Base-by-base conservation (phyloP, 2,113 vertebrate species). In the Opisthocomus hoazin region DNA sequence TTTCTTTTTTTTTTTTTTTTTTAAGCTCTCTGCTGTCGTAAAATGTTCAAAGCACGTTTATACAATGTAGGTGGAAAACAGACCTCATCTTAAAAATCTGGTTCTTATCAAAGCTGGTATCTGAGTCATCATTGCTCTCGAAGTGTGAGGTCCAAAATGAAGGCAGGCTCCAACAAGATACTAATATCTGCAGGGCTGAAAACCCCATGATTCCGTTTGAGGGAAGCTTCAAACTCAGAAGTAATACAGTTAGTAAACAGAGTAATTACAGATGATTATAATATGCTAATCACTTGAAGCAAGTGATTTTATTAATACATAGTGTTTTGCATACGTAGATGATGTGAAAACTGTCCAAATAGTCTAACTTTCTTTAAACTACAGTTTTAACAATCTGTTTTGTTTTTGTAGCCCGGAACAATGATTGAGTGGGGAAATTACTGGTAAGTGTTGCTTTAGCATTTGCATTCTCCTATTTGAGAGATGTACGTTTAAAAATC, bases 391-490 rank as follows among this genome's bases (percentile, higher is more conserved):
- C 89, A 45, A 29, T 84, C 41, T 82, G 51, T 94, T 88, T 71
- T 92, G 53, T 43, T 97, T 90, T 82, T 92, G 81, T 98, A 99
- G 99, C 99, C 99, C 21, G 99, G 99, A 93, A 99, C 99, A 12
- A 99, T 99, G 99, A 99, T 99, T 58, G 99, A 99, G 89, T 99
- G 99, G 99, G 99, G 99, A 60, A 99, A 99, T 97, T 99, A 99
- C 97, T 99, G 99, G 99, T 99, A 96, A 98, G 98, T 92, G 68
- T 73, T 32, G 76, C 69, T 89, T 86, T 34, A 39, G 53, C 57
- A n/a, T 29, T 43, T 89, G 41, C 12, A 2, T 83, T 88, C 53
- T 94, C 11, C 69, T 48, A 2, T 5, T 36, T 50, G 26, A 53
- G 89, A 58, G 87, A 15, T 14, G 11, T 17, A n/a, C n/a, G 8